Evolutionary conservation across 2,113 vertebrate genomes (phyloP).

Genomic region (Spea bombifrons): DNA sequence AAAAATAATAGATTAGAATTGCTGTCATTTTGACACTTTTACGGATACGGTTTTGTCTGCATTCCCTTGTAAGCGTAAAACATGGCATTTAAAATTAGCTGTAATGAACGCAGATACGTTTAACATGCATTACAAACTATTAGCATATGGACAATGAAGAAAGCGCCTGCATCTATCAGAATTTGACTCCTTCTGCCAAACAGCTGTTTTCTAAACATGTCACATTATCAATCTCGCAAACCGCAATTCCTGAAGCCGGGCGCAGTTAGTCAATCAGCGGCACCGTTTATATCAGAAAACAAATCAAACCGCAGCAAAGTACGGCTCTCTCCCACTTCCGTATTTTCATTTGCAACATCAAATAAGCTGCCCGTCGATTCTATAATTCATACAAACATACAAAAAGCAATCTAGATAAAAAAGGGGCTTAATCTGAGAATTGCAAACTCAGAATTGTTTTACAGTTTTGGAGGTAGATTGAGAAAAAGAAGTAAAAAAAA

Average conservation of each 20-base stretch:
- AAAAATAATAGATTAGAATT: background rate
- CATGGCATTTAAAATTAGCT: slow-evolving; percentile 1
- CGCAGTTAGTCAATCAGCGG: slow-evolving; percentile 39
- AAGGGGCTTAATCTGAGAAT: slow-evolving; percentile 53
- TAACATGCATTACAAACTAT: slow-evolving; percentile 17
- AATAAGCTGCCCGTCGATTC: slow-evolving; percentile 52
- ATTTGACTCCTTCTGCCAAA: slow-evolving; percentile 33
- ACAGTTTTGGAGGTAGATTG: slow-evolving; percentile 58
- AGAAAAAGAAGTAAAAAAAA: slow-evolving; percentile 10
- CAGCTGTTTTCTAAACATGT: slow-evolving; percentile 42
- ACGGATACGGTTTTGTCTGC: background rate
- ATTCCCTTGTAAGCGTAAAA: background rate
- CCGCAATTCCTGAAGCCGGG: slow-evolving; percentile 38
- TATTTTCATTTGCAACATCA: slow-evolving; percentile 51
- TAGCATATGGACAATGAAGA: slow-evolving; percentile 39
- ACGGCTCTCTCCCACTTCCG: slow-evolving; percentile 34
- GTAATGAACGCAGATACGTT: background rate
- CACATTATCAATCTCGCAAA: slow-evolving; percentile 46
- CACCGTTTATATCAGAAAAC: slow-evolving; percentile 40
- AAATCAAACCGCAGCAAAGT: slow-evolving; percentile 46
- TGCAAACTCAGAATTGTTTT: slow-evolving; percentile 53
- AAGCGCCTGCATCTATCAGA: slow-evolving; percentile 1
- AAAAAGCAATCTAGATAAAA: slow-evolving; percentile 56
- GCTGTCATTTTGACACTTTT: background rate
- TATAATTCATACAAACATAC: slow-evolving; percentile 41